These are phyloP conservation scores for Pseudocheirus occidentalis DNA, from an alignment of 2,797 vertebrate species.

Conservation along the genomic window DNA sequence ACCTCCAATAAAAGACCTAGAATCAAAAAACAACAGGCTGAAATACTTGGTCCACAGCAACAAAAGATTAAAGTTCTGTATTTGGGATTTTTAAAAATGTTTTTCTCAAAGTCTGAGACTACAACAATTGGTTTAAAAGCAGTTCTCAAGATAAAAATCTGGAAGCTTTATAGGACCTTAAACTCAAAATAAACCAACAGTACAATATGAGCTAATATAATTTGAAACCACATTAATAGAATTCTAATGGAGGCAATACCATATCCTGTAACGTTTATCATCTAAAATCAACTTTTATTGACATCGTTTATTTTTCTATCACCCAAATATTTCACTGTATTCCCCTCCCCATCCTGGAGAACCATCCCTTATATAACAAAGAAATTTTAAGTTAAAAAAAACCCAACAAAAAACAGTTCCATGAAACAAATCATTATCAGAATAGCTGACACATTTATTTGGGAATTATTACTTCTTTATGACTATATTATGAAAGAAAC, in stretches of 20 bases:
- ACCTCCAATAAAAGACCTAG: neutral
- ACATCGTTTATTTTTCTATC: neutral
- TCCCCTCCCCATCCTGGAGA: neutral
- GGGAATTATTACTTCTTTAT: neutral
- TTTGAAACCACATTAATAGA: neutral
- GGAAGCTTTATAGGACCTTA: neutral
- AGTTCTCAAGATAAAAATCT: neutral
- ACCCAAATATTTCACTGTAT: neutral
- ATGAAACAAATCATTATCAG: neutral
- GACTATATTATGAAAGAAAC: neutral
- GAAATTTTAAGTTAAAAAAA: neutral
- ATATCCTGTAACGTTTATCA: neutral
- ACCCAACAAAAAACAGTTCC: neutral
- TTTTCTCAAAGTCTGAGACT: neutral
- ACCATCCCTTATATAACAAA: neutral
- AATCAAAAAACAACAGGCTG: neutral
- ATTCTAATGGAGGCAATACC: neutral
- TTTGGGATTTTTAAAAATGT: neutral
- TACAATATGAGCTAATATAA: neutral
- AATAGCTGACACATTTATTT: neutral
- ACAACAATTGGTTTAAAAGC: neutral
- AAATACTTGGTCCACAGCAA: neutral
- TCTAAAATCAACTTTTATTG: neutral
- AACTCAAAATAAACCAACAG: neutral
- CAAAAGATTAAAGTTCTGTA: neutral